Percentiles rank a stretch among this genome's conserved stretches.
phyloP scores from a whole-genome alignment of 2,888 invertebrate genomes.

The Cerastoderma edule region DNA sequence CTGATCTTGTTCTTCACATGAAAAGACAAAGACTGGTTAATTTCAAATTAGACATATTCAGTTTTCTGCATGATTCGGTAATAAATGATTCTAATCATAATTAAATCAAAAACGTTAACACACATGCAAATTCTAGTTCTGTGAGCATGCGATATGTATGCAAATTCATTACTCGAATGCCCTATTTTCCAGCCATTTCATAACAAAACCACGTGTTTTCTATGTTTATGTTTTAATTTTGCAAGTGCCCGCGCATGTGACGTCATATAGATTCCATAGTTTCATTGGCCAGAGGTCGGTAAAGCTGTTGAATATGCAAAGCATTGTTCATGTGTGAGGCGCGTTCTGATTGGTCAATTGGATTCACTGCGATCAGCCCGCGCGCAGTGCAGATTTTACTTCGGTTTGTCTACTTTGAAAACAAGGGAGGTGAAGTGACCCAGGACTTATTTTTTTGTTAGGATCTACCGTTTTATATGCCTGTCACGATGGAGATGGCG shows the following conservation, averaged over 20 bases:
- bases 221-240: slow-evolving; percentile 51
- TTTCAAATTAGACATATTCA: no score
- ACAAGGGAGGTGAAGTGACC: slow-evolving; percentile 54
- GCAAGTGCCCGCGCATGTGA: slow-evolving; percentile 58
- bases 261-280: slow-evolving; percentile 30
- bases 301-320: slow-evolving; percentile 73
- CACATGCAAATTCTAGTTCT: no score
- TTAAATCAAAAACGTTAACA: no score
- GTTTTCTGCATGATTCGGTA: no score
- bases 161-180: neutral
- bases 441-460: slow-evolving; percentile 36
- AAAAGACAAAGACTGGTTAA: no score
- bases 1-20: no score
- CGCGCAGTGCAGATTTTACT: slow-evolving; percentile 65
- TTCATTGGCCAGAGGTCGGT: slow-evolving; percentile 55
- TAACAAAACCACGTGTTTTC: slow-evolving; percentile 58
- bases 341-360: slow-evolving; percentile 69
- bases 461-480: slow-evolving; percentile 13
- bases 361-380: slow-evolving; percentile 73
- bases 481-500: slow-evolving; percentile 66
- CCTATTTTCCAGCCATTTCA: slow-evolving; percentile 14
- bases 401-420: slow-evolving; percentile 58
- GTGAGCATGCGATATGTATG: no score
- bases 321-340: slow-evolving; percentile 67
- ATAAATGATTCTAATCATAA: no score